phyloP scores from a whole-genome alignment of 2,888 invertebrate genomes.

The Yponomeuta sedellus region DNA sequence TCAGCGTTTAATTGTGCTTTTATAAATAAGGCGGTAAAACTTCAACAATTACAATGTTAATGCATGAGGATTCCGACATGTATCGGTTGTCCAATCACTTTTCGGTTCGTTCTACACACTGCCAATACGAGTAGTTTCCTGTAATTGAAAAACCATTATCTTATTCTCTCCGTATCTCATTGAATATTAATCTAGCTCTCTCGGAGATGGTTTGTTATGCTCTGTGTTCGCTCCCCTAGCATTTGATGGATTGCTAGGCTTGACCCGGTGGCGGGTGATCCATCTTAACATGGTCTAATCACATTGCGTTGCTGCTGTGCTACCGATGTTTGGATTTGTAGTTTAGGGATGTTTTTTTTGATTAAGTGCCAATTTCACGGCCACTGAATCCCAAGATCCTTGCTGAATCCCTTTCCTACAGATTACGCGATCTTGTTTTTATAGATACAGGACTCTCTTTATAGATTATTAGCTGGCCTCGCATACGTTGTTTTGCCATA shows the following conservation, averaged over 20 bases:
- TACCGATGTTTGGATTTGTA: background rate
- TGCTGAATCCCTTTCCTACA: too few species aligned
- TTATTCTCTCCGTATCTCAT: background rate
- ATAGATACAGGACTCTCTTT: too few species aligned
- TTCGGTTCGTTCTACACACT: background rate
- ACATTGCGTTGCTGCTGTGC: background rate
- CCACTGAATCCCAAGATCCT: too few species aligned
- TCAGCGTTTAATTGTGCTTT: too few species aligned
- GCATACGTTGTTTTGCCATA: too few species aligned
- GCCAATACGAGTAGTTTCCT: background rate
- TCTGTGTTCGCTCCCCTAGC: background rate
- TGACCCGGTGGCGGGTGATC: constrained; percentile 13
- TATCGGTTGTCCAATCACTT: too few species aligned
- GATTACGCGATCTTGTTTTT: too few species aligned
- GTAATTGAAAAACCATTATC: background rate
- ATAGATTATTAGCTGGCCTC: too few species aligned
- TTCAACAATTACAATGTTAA: too few species aligned
- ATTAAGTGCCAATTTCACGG: background rate
- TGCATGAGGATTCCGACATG: too few species aligned
- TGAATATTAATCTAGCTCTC: background rate
- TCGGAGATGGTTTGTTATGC: background rate
- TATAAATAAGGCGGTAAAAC: too few species aligned
- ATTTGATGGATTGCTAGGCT: constrained; percentile 14
- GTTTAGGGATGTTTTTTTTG: background rate
- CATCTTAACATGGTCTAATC: constrained; percentile 9